Evolutionary conservation across 2,888 invertebrate genomes (phyloP).

Genomic region (Tricholauxania praeusta): DNA sequence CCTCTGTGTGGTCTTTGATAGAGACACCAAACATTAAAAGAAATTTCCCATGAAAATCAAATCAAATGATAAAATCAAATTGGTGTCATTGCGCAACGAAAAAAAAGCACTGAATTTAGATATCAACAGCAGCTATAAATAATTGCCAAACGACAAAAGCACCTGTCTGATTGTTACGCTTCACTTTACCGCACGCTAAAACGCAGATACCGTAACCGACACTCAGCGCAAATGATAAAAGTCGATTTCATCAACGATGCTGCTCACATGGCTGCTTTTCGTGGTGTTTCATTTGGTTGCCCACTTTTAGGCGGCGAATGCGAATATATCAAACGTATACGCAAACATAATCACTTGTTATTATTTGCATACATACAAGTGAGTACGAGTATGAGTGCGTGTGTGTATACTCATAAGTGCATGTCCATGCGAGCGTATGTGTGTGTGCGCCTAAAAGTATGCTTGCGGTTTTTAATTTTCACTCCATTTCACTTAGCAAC

Average conservation of each 20-base stretch:
- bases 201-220: neutral
- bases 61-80: slow-evolving; percentile 23
- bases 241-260: slow-evolving; percentile 18
- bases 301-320: neutral
- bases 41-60: slow-evolving; percentile 16
- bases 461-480: slow-evolving; percentile 16
- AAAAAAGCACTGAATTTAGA: neutral
- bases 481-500: neutral
- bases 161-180: neutral
- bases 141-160: slow-evolving; percentile 11
- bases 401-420: no score
- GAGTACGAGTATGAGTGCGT: neutral
- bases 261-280: neutral
- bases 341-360: no score
- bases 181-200: neutral
- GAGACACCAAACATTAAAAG: neutral
- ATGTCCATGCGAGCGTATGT: neutral
- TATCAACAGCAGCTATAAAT: slow-evolving; percentile 20
- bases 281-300: no score
- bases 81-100: slow-evolving; percentile 3
- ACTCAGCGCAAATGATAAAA: neutral
- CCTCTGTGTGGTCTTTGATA: no score
- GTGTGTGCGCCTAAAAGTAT: slow-evolving; percentile 22
- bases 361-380: no score
- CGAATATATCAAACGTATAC: no score